Evolutionary conservation across 2,797 vertebrate genomes (phyloP).

Genomic region (Gallinago solitaria): DNA sequence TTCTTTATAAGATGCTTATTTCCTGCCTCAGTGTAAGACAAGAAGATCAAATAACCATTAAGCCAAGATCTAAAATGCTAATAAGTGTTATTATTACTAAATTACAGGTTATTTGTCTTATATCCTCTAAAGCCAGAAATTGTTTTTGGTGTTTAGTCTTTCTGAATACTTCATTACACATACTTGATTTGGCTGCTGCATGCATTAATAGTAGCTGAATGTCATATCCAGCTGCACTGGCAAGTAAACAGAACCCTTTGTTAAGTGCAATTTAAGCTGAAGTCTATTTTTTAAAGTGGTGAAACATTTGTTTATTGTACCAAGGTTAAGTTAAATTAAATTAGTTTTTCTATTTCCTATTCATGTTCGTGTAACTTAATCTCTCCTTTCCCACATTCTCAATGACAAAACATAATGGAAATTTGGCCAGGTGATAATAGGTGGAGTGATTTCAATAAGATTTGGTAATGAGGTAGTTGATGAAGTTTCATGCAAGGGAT

Average conservation of each 20-base stretch:
- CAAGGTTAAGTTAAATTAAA: background rate
- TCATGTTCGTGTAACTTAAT: background rate
- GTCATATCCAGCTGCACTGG: background rate
- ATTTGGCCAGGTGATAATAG: slow-evolving; percentile 23
- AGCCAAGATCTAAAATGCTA: background rate
- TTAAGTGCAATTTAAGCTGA: background rate
- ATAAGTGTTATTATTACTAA: background rate
- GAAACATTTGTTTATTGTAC: background rate
- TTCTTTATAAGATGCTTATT: background rate
- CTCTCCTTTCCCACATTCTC: background rate
- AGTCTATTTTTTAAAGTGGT: background rate
- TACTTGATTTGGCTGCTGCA: background rate
- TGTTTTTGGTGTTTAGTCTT: background rate
- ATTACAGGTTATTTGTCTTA: background rate
- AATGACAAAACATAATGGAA: slow-evolving; percentile 35
- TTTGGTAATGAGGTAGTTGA: slow-evolving; percentile 45
- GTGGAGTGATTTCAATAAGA: slow-evolving; percentile 20
- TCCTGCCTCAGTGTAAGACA: background rate
- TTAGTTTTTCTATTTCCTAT: background rate
- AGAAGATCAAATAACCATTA: background rate
- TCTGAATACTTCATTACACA: background rate
- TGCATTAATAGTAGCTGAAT: background rate
- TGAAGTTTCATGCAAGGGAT: slow-evolving; percentile 37
- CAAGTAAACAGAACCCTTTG: background rate
- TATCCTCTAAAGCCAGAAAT: background rate